Base-by-base conservation (phyloP, 2,888 invertebrate genomes). In the Theristus sp. region DNA sequence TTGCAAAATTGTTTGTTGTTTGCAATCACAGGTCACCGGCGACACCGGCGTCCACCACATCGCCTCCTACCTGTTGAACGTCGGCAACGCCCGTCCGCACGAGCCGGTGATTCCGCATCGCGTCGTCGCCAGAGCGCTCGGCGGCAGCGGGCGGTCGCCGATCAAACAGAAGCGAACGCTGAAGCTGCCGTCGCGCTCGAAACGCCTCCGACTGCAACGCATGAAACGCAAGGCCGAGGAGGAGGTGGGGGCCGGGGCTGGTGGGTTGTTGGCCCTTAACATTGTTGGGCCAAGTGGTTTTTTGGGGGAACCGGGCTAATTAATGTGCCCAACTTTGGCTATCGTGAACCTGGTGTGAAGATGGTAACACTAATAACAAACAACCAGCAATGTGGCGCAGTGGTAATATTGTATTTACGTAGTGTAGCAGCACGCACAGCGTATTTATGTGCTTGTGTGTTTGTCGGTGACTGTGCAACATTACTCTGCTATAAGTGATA, bases 91-190 rank as follows among this genome's bases (percentile, higher is more conserved):
- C 24, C 49, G 24, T 49, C 49, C 49, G 49, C 49, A 49, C n/a
- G 49, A 49, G n/a, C 49, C 49, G 6, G 49, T 49, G 24, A n/a
- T 49, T n/a, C 13, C 49, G n/a, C 49, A 49, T 49, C 49, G 49
- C 3, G 13, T 49, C 20, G 49, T 49, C 20, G n/a, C 20, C 49
- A 49, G n/a, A 49, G 13, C n/a, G n/a, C 6, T n/a, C 13, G 49
- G 49, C 6, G 38, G 38, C 38, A 17, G 10, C 6, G 10, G 17
- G 17, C 38, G 10, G 38, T 49, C 49, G n/a, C 49, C 49, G 13
- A n/a, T 49, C 49, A 49, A n/a, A 24, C 24, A 17, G 75, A 87
- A 90, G 81, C 3, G n/a, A 49, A 10, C n/a, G 24, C n/a, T 49
- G 20, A 10, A n/a, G 20, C n/a, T 49, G 24, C 49, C 49, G 13